Base-by-base conservation (phyloP, 2,888 invertebrate species). In the Watsonalla cultraria region DNA sequence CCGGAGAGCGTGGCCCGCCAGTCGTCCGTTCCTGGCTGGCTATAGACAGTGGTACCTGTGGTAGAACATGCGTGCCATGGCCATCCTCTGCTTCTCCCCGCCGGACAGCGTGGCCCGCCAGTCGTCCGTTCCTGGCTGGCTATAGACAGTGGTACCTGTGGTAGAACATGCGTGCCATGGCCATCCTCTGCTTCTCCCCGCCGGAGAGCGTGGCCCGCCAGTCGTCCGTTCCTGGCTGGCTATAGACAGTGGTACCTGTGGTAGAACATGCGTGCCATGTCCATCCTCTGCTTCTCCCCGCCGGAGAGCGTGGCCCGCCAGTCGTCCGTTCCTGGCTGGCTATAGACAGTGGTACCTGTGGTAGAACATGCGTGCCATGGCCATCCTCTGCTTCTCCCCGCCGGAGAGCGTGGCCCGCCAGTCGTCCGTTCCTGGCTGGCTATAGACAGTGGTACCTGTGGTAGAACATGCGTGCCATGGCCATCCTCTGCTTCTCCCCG, bases 1-100 rank as follows among this genome's bases (percentile, higher is more conserved):
- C 99, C 99, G 0, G 97, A 97, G 45, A 99, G 91, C 57, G 97
- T 97, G 76, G 98, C 97, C 75, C 98, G 96, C 99, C 99, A n/a
- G n/a, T n/a, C n/a, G n/a, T n/a, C n/a, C n/a, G n/a, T n/a, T n/a
- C n/a, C n/a, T n/a, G n/a, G n/a, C n/a, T n/a, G 99, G 84, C 99
- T 99, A 46, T 95, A 93, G 11, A 93, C 91, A 2, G 96, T 94
- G 24, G 47, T n/a, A 96, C 96, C 94, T 95, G 81, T 99, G 98
- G 85, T 98, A 99, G 84, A 99, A 98, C 65, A 99, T 92, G 59
- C 99, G 91, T 0, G 98, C 98, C 90, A 99, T 95, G 4, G 98
- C 98, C 92, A 99, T 95, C 61, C 99, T 87, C 83, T 99, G 99
- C 84, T 98, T 98, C 86, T 99, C 99, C 0, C 99, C 99, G 0